Base-by-base conservation (phyloP, 2,113 vertebrate species). In the Xenopus tropicalis region DNA sequence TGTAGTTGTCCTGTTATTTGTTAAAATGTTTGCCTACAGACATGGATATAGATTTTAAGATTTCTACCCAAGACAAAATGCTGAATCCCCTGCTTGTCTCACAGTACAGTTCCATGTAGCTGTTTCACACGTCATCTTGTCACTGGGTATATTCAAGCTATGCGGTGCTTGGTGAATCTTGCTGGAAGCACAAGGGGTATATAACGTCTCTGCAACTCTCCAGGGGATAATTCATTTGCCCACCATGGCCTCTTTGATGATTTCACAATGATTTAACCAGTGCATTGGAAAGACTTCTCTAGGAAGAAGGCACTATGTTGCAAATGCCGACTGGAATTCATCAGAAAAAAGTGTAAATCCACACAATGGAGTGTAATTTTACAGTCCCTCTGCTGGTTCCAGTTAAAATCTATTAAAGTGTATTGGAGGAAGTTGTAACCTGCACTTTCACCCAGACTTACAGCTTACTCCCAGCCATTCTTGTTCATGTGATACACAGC, bases 11-110 rank as follows among this genome's bases (percentile, higher is more conserved):
- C 57, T 21, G 43, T 29, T 71, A 23, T 4, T 51, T 62, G 43
- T 16, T 12, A 19, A 46, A 25, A 51, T 62, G 14, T 22, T 29
- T 62, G 37, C 24, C 58, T 62, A 43, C 43, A 51, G 58, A 43
- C 43, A 20, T 22, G 59, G 21, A 62, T 71, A 62, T 62, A 52
- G 43, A 52, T 71, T 62, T 62, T 22, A 71, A 62, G 23, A 62
- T 71, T 71, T 24, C 69, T 52, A 14, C 43, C 51, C 22, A 17
- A 48, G 20, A 21, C 2, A 57, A 57, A 57, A 59, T 59, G 12
- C 57, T 23, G 21, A 24, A 23, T 70, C 19, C 54, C 6, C 20
- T 14, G 24, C 69, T 25, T 25, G 24, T 71, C 59, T 52, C 23
- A 22, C 22, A 3, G 10, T 22, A 22, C 57, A 59, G 19, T 58